Conservation (phyloP, 2,113 vertebrate genomes). For the Donacobius atricapilla region DNA sequence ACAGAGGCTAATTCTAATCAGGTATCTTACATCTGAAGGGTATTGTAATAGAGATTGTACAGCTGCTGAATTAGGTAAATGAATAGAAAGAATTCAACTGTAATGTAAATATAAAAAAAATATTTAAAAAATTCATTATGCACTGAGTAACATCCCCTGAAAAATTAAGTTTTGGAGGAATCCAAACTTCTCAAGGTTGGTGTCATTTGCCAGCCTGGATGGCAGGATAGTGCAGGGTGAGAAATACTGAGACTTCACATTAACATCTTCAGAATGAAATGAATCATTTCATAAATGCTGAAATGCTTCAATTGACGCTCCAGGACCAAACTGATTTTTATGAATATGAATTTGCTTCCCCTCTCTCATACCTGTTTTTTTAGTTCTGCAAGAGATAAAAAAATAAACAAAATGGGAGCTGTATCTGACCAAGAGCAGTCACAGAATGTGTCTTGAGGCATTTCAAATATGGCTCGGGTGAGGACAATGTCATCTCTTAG, state of each 20-base stretch:
- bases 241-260: not conserved
- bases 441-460: not conserved
- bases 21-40: not conserved
- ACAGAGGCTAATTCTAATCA: not conserved
- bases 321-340: not conserved
- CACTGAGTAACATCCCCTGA: not conserved
- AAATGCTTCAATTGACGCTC: not conserved
- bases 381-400: not conserved
- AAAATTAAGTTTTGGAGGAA: not conserved
- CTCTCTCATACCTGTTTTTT: not conserved
- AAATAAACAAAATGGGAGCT: not conserved
- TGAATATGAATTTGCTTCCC: not conserved
- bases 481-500: not conserved
- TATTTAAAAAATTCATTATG: not conserved
- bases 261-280: not conserved
- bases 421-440: not conserved
- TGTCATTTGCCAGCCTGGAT: not conserved
- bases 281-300: not conserved
- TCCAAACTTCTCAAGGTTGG: not conserved
- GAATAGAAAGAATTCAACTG: not conserved
- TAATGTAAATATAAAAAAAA: not conserved
- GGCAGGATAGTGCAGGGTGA: not conserved
- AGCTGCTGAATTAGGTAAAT: not conserved
- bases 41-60: not conserved
- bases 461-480: not conserved